Base-by-base conservation (phyloP, 2,113 vertebrate genomes). In the Apeltes quadracus region DNA sequence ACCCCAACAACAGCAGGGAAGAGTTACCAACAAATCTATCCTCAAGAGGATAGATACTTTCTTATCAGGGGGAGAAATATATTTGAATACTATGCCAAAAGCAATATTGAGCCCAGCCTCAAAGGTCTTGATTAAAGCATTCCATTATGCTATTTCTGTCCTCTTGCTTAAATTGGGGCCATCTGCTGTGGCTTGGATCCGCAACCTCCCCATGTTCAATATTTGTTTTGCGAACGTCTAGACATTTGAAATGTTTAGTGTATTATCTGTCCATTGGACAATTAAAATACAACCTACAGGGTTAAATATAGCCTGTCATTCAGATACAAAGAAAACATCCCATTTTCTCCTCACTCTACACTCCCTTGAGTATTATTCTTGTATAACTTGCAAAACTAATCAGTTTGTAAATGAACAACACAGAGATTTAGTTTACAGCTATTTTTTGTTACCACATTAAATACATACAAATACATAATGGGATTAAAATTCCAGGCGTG, bases 111-210 rank as follows among this genome's bases (percentile, higher is more conserved):
- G 74, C 67, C 39, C 64, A 63, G 56, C 83, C 85, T 89, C 79
- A 88, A 84, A 89, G 82, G 79, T 88, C 82, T 75, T 90, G 88
- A 93, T 92, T 91, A 92, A 92, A 89, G 86, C 92, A 90, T 92
- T 93, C 92, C 89, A 83, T 57, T 44, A 34, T 34, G 72, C 87
- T 93, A 89, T 91, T 90, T 90, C 77, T 91, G 85, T 86, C 84
- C 79, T 71, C 72, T 78, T 80, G 66, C 82, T 72, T 67, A 84
- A 89, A 87, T 77, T 84, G 78, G 72, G 75, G 57, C 84, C 88
- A 85, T 90, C 78, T 89, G 84, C 48, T 22, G n/a, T 4, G n/a
- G 61, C 71, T 59, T 44, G 12, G 57, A 50, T 72, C 53, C 39
- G 34, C 56, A 34, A 25, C 34, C 38, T 48, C 23, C 22, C 20